Conservation (phyloP, 2,888 invertebrate genomes). For the Caradrina kadenii region DNA sequence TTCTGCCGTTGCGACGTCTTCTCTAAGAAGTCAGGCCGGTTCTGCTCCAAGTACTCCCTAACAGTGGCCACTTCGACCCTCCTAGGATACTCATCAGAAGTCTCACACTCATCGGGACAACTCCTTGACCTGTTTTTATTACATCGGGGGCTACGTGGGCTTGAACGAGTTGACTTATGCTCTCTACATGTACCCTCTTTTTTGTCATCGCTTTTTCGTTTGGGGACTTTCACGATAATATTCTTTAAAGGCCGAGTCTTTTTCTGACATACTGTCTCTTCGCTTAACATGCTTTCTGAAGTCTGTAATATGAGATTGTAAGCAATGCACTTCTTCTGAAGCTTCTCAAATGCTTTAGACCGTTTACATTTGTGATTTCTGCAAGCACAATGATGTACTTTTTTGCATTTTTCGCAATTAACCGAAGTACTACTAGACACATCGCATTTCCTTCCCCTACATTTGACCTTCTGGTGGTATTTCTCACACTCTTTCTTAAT, state of each 20-base stretch:
- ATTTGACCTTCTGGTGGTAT: slow-evolving; percentile 81
- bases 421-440: slow-evolving; percentile 81
- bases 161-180: slow-evolving; percentile 49
- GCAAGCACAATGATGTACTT: slow-evolving; percentile 78
- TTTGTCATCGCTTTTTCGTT: slow-evolving; percentile 68
- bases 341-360: slow-evolving; percentile 75
- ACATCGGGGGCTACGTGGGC: slow-evolving; percentile 63
- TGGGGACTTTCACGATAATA: slow-evolving; percentile 84
- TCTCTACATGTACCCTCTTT: slow-evolving; percentile 75
- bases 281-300: slow-evolving; percentile 83
- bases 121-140: slow-evolving; percentile 73
- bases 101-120: slow-evolving; percentile 80
- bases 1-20: slow-evolving; percentile 79
- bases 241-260: slow-evolving; percentile 75
- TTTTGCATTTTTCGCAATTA: slow-evolving; percentile 81
- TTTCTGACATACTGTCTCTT: slow-evolving; percentile 71
- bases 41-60: slow-evolving; percentile 93
- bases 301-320: slow-evolving; percentile 87
- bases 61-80: slow-evolving; percentile 83
- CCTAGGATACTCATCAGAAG: slow-evolving; percentile 77
- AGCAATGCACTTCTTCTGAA: slow-evolving; percentile 82
- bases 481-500: slow-evolving; percentile 86
- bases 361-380: slow-evolving; percentile 79
- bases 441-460: slow-evolving; percentile 78
- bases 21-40: slow-evolving; percentile 93